Evolutionary conservation across 2,888 invertebrate species (phyloP).

Genomic region (Oscheius sp.): DNA sequence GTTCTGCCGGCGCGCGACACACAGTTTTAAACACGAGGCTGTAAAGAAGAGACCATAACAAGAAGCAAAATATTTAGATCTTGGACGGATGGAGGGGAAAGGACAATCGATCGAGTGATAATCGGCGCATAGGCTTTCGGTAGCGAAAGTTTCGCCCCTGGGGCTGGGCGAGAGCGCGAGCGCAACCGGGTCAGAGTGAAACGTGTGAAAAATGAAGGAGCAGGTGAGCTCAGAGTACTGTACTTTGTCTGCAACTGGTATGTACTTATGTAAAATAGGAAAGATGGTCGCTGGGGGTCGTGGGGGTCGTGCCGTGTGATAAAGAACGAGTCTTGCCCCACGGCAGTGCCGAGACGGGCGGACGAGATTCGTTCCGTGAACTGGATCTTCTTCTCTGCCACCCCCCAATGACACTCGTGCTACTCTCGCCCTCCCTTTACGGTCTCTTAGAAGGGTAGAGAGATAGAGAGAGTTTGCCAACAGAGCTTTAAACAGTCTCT

Average conservation of each 20-base stretch:
- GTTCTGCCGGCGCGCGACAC: no score
- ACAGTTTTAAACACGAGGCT: no score
- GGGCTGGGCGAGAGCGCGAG: conserved; percentile 20
- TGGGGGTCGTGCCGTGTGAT: conserved; percentile 31
- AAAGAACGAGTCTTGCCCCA: conserved; percentile 31
- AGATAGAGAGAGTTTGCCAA: conserved; percentile 15
- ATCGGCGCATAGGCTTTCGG: conserved; percentile 33
- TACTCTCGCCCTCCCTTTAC: conserved; percentile 31
- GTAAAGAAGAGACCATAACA: no score
- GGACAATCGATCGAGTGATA: conserved; percentile 38
- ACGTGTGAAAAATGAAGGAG: conserved; percentile 22
- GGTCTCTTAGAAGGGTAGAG: conserved; percentile 30
- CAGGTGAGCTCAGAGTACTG: conserved; percentile 12
- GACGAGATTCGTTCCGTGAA: conserved; percentile 37
- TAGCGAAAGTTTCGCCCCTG: conserved; percentile 35
- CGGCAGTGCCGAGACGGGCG: conserved; percentile 35
- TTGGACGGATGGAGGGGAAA: conserved; percentile 18
- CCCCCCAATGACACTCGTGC: conserved; percentile 5
- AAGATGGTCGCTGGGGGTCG: conserved; percentile 8
- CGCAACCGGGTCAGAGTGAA: conserved; percentile 32
- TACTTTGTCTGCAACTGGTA: background rate
- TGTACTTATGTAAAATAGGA: background rate
- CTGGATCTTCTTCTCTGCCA: conserved; percentile 26
- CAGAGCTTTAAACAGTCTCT: conserved; percentile 33
- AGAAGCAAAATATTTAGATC: conserved; percentile 1